Conservation (phyloP, 2,888 invertebrate genomes). For the Odontocolon sp. region DNA sequence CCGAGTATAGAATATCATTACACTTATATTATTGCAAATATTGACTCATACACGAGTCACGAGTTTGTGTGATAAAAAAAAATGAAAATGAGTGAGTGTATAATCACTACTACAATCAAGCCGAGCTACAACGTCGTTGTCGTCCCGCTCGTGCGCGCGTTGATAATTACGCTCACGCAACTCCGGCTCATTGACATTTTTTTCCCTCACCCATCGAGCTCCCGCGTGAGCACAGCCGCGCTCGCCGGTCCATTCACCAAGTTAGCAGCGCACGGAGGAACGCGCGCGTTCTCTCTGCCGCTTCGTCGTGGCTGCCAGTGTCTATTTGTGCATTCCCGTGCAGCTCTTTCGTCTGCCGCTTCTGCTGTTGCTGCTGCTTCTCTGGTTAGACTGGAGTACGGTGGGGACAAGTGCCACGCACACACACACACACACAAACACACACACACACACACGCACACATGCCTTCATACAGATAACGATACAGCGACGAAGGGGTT, state of each 20-base stretch:
- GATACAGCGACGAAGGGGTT: constrained; percentile 23
- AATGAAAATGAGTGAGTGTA: neutral
- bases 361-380: constrained; percentile 24
- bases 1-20: too few relatives aligned
- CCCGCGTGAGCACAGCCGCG: constrained; percentile 48
- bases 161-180: constrained; percentile 69
- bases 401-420: constrained; percentile 38
- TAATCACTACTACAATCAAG: constrained; percentile 13
- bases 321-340: constrained; percentile 74
- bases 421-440: too few relatives aligned
- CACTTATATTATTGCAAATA: too few relatives aligned
- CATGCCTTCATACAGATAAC: neutral
- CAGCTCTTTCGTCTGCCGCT: constrained; percentile 62
- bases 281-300: too few relatives aligned
- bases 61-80: neutral
- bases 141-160: too few relatives aligned
- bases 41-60: too few relatives aligned
- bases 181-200: constrained; percentile 67
- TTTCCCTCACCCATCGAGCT: constrained; percentile 55
- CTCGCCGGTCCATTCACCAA: constrained; percentile 73
- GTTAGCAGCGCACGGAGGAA: constrained; percentile 27
- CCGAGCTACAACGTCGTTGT: constrained; percentile 30
- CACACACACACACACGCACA: neutral
- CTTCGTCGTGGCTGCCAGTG: constrained; percentile 58
- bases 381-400: constrained; percentile 43